phyloP scores from a whole-genome alignment of 1,140 invertebrate species.

The Ephestia elutella region DNA sequence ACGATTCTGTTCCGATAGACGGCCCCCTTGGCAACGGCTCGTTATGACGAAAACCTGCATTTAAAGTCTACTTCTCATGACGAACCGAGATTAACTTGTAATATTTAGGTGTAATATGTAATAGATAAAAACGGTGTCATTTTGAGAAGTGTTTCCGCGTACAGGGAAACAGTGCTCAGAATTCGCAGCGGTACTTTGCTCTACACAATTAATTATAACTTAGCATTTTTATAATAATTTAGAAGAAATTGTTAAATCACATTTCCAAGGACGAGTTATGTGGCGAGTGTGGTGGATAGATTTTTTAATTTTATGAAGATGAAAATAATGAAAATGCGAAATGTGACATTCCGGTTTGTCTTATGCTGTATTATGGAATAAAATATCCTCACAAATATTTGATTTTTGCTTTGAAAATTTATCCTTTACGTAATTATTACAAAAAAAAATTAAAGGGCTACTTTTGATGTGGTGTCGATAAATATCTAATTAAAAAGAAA shows the following conservation, averaged over 20 bases:
- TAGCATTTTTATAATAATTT: slow-evolving; percentile 74
- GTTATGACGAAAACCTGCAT: slow-evolving; percentile 57
- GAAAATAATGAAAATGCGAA: slow-evolving; percentile 59
- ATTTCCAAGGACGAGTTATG: slow-evolving; percentile 55
- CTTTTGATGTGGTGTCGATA: too few species aligned
- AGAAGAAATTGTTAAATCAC: slow-evolving; percentile 68
- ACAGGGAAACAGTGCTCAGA: slow-evolving; percentile 51
- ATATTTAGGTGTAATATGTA: slow-evolving; percentile 67
- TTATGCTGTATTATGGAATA: slow-evolving; percentile 76
- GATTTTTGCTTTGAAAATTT: slow-evolving; percentile 46
- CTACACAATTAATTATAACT: slow-evolving; percentile 73
- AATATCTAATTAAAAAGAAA: too few species aligned
- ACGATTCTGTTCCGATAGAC: slow-evolving; percentile 33
- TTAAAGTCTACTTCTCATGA: slow-evolving; percentile 64
- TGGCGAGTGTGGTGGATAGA: slow-evolving; percentile 58
- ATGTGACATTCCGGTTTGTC: slow-evolving; percentile 76
- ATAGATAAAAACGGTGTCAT: slow-evolving; percentile 58
- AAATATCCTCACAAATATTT: slow-evolving; percentile 73
- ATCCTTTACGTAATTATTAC: slow-evolving; percentile 10
- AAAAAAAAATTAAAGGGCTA: too few species aligned
- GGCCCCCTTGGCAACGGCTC: slow-evolving; percentile 38
- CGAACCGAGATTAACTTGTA: slow-evolving; percentile 63
- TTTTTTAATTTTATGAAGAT: slow-evolving; percentile 66
- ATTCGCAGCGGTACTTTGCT: slow-evolving; percentile 60
- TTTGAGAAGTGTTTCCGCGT: slow-evolving; percentile 51